Conservation (phyloP, 1,140 invertebrate species). For the Diachasmimorpha longicaudata region DNA sequence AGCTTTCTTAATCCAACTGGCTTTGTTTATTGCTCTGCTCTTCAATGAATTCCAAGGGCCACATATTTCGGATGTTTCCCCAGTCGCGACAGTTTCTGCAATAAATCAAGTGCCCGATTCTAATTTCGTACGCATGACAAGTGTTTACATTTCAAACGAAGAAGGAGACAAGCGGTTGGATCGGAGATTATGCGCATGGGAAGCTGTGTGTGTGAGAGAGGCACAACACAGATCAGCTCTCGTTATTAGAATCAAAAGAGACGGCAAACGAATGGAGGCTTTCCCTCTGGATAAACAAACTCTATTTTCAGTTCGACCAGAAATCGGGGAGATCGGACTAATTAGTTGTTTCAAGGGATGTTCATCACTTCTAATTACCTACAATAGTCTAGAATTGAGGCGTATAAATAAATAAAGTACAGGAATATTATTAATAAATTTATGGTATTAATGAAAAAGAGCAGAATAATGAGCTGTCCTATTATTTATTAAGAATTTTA, state of each 20-base stretch:
- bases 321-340: conserved; percentile 30
- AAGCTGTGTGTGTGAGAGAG: not conserved
- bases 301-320: conserved; percentile 20
- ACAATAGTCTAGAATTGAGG: not conserved
- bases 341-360: conserved; percentile 49
- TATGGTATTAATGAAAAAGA: too few relatives aligned
- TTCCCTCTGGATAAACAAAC: conserved; percentile 30
- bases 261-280: not conserved
- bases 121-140: conserved; percentile 18
- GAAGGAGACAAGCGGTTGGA: conserved; percentile 2
- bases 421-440: too few relatives aligned
- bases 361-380: not conserved
- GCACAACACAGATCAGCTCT: not conserved
- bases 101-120: conserved; percentile 27
- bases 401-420: too few relatives aligned
- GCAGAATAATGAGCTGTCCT: too few relatives aligned
- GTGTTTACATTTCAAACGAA: conserved; percentile 20
- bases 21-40: not conserved
- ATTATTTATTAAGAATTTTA: too few relatives aligned
- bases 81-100: conserved; percentile 20
- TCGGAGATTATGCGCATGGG: not conserved
- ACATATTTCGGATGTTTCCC: conserved; percentile 23
- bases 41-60: conserved; percentile 11
- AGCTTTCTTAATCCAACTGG: not conserved
- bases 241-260: conserved; percentile 1